Base-by-base conservation (phyloP, 1,140 invertebrate species). In the Papilio polyxenes region DNA sequence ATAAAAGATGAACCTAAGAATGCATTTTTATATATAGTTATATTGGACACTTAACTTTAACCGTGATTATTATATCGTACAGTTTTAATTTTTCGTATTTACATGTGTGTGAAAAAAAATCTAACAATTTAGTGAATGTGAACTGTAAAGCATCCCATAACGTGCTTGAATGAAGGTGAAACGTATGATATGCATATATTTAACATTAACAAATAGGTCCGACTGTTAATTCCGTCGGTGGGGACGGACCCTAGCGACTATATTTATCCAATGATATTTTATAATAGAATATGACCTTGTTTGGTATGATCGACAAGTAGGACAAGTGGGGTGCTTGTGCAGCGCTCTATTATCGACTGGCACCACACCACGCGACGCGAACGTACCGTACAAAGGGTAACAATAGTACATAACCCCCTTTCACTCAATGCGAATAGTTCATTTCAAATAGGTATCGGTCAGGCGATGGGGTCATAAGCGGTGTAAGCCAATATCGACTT, bases 371-470 rank as follows among this genome's bases (percentile, higher is more conserved):
- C 81, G 56, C 72, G 65, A 72, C 56, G 72, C 69, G 75, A 31
- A 65, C 65, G 37, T 44, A 20, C 62, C 40, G 81, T 75, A 82
- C 44, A 76, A 83, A 76, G 23, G 80, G 85, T 83, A 86, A 83
- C 82, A 84, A 83, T 72, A 72, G 65, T 72, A 84, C 81, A 80
- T 76, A 82, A 83, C 77, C 87, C 85, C 90, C 91, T 92, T 92
- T 93, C 92, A 88, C 81, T 75, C 86, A 81, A 90, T 88, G 65
- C 65, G 65, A 72, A 37, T 37, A 89, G 87, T 88, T 89, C 91
- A 90, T 84, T 86, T 89, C 84, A 89, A 89, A 87, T 90, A 93
- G 89, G 91, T 87, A 86, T 75, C 81, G 69, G 76, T 77, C 82
- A 87, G 90, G 89, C 89, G 89, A 90, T 83, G 92, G 87, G 65